Base-by-base conservation (phyloP, 2,888 invertebrate genomes). In the Peribatodes rhomboidaria region DNA sequence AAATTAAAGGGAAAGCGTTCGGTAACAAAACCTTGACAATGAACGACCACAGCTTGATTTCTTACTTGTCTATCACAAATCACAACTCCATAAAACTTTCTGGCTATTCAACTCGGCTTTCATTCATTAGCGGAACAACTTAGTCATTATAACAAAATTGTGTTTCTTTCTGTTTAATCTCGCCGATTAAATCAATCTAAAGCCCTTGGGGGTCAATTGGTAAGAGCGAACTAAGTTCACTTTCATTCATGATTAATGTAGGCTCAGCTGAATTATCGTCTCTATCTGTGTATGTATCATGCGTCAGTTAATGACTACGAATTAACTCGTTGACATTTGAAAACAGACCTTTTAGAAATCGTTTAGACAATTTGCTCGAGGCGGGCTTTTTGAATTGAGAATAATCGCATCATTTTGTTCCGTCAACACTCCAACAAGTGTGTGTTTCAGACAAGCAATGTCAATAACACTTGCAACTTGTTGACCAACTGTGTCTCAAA, bases 151-250 rank as follows among this genome's bases (percentile, higher is more conserved):
- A 77, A n/a, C 72, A 67, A 71, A 70, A 71, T 74, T 65, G 70
- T 39, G 70, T 68, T 73, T 70, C 72, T 68, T 69, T 70, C 65
- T 69, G 68, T 73, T 69, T 73, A 77, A 76, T 78, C 74, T 75
- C 44, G 10, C 57, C 71, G 75, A 77, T 77, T 79, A 77, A 80
- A 80, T 79, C 78, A 78, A 78, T 77, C 73, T 77, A 71, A 78
- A 75, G 75, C 75, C 78, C 72, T 68, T 67, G 70, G 75, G 76
- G 83, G 81, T 83, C 79, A 80, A 65, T 69, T 53, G 58, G 58
- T 56, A 61, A 56, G 55, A 69, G 72, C 61, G 68, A 69, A 55
- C 49, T 62, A 70, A 72, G 72, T 70, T 77, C 71, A 76, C 79
- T 79, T 79, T 72, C 72, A 65, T 68, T 68, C 54, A 61, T 64